phyloP scores from a whole-genome alignment of 2,888 invertebrate genomes.

The Ormyrus pomaceus region DNA sequence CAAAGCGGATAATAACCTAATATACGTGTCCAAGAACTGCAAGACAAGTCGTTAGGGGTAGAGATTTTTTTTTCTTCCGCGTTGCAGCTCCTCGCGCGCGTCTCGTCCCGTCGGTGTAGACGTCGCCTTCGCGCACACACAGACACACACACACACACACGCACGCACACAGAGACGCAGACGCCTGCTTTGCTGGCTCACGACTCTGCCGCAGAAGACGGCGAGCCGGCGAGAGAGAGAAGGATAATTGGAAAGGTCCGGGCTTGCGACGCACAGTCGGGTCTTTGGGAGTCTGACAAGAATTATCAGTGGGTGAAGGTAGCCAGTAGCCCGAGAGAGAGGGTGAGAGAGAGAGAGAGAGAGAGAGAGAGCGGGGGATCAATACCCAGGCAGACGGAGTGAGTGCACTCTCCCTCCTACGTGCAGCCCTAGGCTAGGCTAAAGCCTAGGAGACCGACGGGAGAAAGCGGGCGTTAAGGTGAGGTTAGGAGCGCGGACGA shows the following conservation, averaged over 20 bases:
- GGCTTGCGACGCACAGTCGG: conserved; percentile 56
- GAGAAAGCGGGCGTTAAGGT: conserved; percentile 58
- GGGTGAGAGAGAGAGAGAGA: too few species aligned
- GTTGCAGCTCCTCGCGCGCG: too few species aligned
- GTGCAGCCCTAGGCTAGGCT: conserved; percentile 70
- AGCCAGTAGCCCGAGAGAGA: conserved; percentile 69
- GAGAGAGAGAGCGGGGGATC: conserved; percentile 68
- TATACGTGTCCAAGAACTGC: too few species aligned
- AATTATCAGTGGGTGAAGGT: conserved; percentile 76
- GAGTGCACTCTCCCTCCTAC: conserved; percentile 70
- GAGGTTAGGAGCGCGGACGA: conserved; percentile 70
- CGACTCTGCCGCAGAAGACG: background rate
- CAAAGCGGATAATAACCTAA: too few species aligned
- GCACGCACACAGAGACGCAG: too few species aligned
- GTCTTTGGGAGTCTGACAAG: conserved; percentile 75
- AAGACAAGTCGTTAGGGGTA: too few species aligned
- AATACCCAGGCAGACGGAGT: conserved; percentile 74
- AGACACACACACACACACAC: too few species aligned
- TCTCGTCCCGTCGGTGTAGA: too few species aligned
- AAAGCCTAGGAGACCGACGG: conserved; percentile 61
- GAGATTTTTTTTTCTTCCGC: too few species aligned
- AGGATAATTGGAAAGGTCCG: conserved; percentile 57
- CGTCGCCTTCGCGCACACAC: too few species aligned
- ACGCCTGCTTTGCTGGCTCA: too few species aligned
- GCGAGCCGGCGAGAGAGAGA: conserved; percentile 18